Evolutionary conservation across 2,888 invertebrate genomes (phyloP), one percentile per base, ranked within the genome.

Genomic region (Melieria picta): DNA sequence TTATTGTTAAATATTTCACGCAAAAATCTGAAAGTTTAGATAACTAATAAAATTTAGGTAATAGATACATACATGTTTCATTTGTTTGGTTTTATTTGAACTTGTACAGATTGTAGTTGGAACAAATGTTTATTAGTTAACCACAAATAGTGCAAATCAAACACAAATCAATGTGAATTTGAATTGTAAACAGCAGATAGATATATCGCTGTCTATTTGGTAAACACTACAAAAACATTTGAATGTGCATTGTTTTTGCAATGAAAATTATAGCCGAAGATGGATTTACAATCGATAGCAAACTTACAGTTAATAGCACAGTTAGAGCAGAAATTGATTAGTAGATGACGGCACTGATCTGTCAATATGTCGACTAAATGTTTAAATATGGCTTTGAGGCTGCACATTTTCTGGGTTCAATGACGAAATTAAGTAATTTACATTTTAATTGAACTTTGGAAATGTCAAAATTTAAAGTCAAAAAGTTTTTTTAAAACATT

Each of bases 221-320:
- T 30, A 30, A 30, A 30, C 30, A 30, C 30, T 30, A 30, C 30
- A 30, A 30, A 30, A 30, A 30, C 30, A 30, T 30, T 30, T 30
- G 30, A 30, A 30, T 30, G 30, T 30, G 30, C 30, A 61, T 7
- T 61, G 16, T 9, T 16, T 16, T 16, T 16, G 16, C 1, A 16
- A 16, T 1, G 45, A 5, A 62, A 62, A 43, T 11, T 62, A 45
- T 10, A n/a, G 47, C 46, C 10, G 43, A 46, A 43, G 16, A 13
- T 11, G 5, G 58, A 13, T 10, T 30, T 58, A 30, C 9, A 30
- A 16, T 61, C 67, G 45, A 65, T 10, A 9, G n/a, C 77, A 77
- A 77, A 81, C 83, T 83, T 84, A 83, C 77, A 82, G 76, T 82
- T 83, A 83, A 79, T 83, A 83, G 84, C 84, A 83, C 83, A 83